Base-by-base conservation (phyloP, 2,797 vertebrate genomes). In the Artibeus jamaicensis region DNA sequence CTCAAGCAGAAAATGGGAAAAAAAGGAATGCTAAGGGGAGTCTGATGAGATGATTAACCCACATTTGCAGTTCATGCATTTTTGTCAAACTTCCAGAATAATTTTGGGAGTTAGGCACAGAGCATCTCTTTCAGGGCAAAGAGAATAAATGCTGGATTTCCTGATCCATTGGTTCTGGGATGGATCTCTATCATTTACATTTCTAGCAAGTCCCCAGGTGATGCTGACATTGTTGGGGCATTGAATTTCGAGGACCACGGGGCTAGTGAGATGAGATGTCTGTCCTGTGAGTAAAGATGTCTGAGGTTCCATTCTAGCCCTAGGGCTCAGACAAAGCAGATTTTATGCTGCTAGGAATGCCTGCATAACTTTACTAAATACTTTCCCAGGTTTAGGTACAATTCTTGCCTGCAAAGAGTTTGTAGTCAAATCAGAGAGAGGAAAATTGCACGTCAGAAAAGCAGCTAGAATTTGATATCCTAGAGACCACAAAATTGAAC, bases 61-160 rank as follows among this genome's bases (percentile, higher is more conserved):
- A 39, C 21, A 62, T 78, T n/a, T 55, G 71, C 5, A 18, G 16
- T 82, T 90, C n/a, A 5, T 12, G 8, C 32, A 8, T 67, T 86
- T 87, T 76, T n/a, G 24, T 50, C 71, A 68, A 37, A 57, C 62
- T 90, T 81, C 34, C 55, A 79, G 44, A 74, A 62, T 39, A 32
- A 39, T n/a, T 53, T 32, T 3, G 39, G 78, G 62, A 92, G 24
- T 21, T 85, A 48, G 39, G n/a, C 32, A 14, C 2, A 24, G 44
- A 77, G 19, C 22, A 16, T 74, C 37, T 29, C 59, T 90, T 37
- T 37, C 78, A 87, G 29, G 37, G 22, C 42, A 70, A 65, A 74
- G 15, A 65, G 3, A 62, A 6, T 1, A 39, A 50, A n/a, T 8
- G 18, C 5, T 26, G 26, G 4, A 4, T 48, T 71, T 67, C 76